Evolutionary conservation across 2,797 vertebrate genomes (phyloP).

Genomic region (Myotis findleyi): DNA sequence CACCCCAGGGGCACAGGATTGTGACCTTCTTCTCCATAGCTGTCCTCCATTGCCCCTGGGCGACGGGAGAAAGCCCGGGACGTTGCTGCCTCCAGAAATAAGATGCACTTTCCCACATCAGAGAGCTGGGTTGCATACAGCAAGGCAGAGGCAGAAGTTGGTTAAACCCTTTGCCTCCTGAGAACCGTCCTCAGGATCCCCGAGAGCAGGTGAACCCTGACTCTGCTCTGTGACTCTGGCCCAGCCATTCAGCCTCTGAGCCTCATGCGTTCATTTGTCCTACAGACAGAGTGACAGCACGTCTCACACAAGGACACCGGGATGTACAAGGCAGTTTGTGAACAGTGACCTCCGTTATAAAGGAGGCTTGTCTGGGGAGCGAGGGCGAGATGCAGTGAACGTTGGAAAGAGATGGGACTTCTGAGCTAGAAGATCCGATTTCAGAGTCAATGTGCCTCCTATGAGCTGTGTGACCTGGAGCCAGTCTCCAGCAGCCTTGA

Average conservation of each 20-base stretch:
- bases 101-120: neutral
- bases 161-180: neutral
- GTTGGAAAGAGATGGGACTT: neutral
- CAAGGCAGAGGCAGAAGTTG: neutral
- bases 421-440: neutral
- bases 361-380: neutral
- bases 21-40: neutral
- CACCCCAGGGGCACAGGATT: neutral
- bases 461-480: neutral
- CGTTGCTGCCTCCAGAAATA: neutral
- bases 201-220: neutral
- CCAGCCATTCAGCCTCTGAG: neutral
- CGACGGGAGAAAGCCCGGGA: neutral
- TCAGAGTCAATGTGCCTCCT: neutral
- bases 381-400: rapidly evolving
- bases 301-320: neutral
- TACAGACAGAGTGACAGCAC: neutral
- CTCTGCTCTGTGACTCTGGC: neutral
- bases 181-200: neutral
- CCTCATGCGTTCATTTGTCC: neutral
- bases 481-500: neutral
- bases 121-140: neutral
- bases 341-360: neutral
- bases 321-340: neutral
- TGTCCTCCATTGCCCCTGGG: neutral